phyloP scores from a whole-genome alignment of 2,113 vertebrate genomes.

The Pipa parva region DNA sequence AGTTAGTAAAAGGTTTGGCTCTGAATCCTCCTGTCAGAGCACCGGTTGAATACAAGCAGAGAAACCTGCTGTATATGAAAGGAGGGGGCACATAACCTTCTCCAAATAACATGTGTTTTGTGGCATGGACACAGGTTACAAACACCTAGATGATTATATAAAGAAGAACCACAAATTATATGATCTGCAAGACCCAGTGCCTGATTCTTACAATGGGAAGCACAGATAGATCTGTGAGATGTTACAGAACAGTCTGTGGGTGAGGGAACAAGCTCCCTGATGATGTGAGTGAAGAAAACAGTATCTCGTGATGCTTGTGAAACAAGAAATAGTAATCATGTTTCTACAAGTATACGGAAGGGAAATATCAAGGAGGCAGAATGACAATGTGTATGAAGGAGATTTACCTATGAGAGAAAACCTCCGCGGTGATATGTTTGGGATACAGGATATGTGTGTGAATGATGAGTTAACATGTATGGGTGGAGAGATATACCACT shows the following conservation, averaged over 20 bases:
- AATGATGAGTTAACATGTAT: too few relatives aligned
- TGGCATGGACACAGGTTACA: background rate
- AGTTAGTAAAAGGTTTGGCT: background rate
- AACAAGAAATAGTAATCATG: background rate
- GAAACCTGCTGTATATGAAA: background rate
- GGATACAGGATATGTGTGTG: too few relatives aligned
- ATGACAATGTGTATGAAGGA: background rate
- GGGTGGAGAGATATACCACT: background rate
- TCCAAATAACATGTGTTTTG: background rate
- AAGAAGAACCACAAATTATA: too few relatives aligned
- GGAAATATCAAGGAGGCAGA: background rate
- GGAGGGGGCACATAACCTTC: background rate
- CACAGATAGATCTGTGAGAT: background rate
- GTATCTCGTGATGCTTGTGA: background rate
- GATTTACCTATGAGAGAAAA: background rate
- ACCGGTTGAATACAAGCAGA: background rate
- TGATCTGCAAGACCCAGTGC: too few relatives aligned
- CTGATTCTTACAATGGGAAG: too few relatives aligned
- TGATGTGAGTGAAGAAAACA: background rate
- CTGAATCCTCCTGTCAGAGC: background rate
- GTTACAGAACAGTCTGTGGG: background rate
- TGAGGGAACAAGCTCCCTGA: background rate
- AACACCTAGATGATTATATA: background rate
- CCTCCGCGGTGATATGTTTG: too few relatives aligned
- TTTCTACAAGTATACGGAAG: background rate